Evolutionary conservation across 2,113 vertebrate genomes (phyloP).

Genomic region (Chionomys nivalis): DNA sequence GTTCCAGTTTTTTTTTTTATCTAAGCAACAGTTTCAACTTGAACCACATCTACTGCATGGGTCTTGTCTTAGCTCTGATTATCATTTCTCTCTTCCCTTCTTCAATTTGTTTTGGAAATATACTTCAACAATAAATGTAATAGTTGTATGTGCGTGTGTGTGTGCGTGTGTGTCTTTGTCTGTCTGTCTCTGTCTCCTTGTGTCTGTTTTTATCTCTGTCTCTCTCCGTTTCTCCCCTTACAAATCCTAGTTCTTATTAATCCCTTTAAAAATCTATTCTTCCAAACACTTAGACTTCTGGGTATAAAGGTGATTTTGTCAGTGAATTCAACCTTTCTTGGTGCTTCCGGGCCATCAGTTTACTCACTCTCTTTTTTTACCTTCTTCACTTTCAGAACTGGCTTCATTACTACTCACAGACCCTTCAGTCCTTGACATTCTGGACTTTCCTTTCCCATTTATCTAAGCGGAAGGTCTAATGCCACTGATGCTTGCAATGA

Average conservation of each 20-base stretch:
- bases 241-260: neutral
- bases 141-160: neutral
- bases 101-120: fast-evolving
- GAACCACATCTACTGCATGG: fast-evolving
- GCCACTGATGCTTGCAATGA: neutral
- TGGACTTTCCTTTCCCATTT: neutral
- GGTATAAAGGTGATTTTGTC: neutral
- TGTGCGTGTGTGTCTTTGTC: neutral
- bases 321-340: neutral
- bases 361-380: neutral
- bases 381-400: neutral
- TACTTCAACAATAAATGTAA: fast-evolving
- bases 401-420: neutral
- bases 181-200: neutral
- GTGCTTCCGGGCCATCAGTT: neutral
- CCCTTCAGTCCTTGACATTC: neutral
- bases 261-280: fast-evolving
- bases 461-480: neutral
- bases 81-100: neutral
- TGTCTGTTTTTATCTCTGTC: neutral
- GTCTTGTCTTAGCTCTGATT: neutral
- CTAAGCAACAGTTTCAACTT: neutral
- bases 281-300: neutral
- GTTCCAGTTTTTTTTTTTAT: neutral
- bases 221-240: neutral